Evolutionary conservation across 2,888 invertebrate genomes (phyloP).

Genomic region (Sarcophaga rosellei): DNA sequence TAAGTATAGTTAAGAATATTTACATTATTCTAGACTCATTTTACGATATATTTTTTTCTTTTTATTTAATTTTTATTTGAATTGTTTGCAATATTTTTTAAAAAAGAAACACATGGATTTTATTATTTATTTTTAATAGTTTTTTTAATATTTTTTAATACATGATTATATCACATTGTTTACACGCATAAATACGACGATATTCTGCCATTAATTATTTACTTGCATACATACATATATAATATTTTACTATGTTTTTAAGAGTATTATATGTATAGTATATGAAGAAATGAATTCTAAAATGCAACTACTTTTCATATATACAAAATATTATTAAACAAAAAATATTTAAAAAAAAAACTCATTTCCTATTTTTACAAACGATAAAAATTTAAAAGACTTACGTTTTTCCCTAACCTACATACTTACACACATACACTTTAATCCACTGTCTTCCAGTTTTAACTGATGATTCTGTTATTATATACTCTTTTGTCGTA

Average conservation of each 20-base stretch:
- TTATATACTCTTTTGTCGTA: neutral
- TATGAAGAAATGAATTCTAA: neutral
- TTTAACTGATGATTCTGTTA: conserved; percentile 19
- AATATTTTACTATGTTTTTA: neutral
- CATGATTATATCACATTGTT: neutral
- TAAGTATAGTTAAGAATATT: too few relatives aligned
- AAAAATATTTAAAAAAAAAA: conserved; percentile 1
- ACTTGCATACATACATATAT: neutral
- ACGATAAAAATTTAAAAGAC: conserved; percentile 29
- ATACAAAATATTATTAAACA: neutral
- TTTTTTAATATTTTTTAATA: neutral
- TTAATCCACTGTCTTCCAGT: conserved; percentile 60
- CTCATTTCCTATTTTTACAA: conserved; percentile 6
- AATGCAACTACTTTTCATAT: neutral
- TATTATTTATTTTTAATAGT: neutral
- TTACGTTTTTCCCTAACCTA: conserved; percentile 4
- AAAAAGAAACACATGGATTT: neutral
- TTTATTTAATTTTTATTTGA: neutral
- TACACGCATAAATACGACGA: neutral
- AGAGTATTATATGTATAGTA: neutral
- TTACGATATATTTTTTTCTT: neutral
- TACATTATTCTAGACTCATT: neutral
- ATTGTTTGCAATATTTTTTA: neutral
- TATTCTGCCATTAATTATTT: neutral
- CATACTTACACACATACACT: neutral